Evolutionary conservation across 2,113 vertebrate genomes (phyloP).

Genomic region (Probosciger aterrimus): DNA sequence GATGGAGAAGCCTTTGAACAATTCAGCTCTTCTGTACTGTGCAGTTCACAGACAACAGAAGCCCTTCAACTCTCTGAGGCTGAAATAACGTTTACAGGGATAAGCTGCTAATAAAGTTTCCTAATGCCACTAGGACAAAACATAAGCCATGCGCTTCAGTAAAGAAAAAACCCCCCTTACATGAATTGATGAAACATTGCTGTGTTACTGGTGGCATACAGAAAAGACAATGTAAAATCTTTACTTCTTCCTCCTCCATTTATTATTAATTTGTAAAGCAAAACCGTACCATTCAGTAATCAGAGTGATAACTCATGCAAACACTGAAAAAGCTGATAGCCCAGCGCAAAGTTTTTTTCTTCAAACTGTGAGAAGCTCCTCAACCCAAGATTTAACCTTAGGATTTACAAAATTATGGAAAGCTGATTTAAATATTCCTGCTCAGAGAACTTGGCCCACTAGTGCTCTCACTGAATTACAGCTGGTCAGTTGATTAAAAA

Average conservation of each 20-base stretch:
- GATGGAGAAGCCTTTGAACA: not conserved
- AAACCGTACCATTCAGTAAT: not conserved
- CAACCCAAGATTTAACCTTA: not conserved
- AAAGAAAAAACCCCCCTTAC: not conserved
- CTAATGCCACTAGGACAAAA: not conserved
- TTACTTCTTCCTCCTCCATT: not conserved
- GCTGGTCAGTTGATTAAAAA: not conserved
- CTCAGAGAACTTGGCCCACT: not conserved
- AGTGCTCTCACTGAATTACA: not conserved
- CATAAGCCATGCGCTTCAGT: not conserved
- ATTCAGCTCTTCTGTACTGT: not conserved
- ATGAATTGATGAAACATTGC: not conserved
- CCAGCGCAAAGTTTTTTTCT: not conserved
- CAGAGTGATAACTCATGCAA: not conserved
- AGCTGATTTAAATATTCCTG: not conserved
- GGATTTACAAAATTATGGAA: not conserved
- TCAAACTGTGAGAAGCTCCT: not conserved
- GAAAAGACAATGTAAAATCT: not conserved
- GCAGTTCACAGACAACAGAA: not conserved
- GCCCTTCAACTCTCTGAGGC: not conserved
- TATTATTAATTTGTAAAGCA: not conserved
- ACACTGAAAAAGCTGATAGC: not conserved
- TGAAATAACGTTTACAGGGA: not conserved
- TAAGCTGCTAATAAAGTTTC: not conserved
- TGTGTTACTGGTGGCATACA: not conserved